These are phyloP conservation scores for Capitella teleta DNA, from an alignment of 1,140 invertebrate species.

Conservation along the genomic window DNA sequence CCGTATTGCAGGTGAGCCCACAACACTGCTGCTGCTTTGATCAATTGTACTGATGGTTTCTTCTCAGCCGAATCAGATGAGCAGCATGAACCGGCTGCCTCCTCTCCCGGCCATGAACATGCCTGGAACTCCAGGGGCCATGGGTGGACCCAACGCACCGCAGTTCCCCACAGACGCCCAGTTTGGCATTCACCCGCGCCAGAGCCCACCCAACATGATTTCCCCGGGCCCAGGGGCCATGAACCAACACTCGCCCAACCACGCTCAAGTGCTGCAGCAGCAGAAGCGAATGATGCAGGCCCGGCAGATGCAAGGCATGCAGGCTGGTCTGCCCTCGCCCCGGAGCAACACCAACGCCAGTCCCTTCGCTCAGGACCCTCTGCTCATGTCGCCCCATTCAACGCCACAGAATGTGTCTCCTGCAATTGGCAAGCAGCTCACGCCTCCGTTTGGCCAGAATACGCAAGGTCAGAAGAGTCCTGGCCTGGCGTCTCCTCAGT, in stretches of 20 bases:
- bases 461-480: not conserved
- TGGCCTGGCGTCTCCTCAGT: no score
- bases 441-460: constrained; percentile 21
- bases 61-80: no score
- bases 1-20: not conserved
- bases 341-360: constrained; percentile 20
- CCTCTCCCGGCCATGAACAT: no score
- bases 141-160: no score
- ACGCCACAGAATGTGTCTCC: constrained; percentile 46
- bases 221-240: constrained; percentile 3
- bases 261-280: constrained; percentile 42
- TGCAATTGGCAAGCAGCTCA: constrained; percentile 17
- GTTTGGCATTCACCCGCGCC: no score
- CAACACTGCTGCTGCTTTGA: no score
- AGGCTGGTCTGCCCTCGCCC: constrained; percentile 10
- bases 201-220: no score
- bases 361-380: constrained; percentile 44
- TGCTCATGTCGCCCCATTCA: constrained; percentile 49
- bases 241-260: constrained; percentile 15
- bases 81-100: no score
- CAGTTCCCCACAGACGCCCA: no score
- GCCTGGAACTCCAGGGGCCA: no score
- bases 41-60: no score
- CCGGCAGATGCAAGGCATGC: constrained; percentile 2
- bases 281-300: constrained; percentile 45